phyloP scores from a whole-genome alignment of 2,797 vertebrate genomes.

The Aythya fuligula region DNA sequence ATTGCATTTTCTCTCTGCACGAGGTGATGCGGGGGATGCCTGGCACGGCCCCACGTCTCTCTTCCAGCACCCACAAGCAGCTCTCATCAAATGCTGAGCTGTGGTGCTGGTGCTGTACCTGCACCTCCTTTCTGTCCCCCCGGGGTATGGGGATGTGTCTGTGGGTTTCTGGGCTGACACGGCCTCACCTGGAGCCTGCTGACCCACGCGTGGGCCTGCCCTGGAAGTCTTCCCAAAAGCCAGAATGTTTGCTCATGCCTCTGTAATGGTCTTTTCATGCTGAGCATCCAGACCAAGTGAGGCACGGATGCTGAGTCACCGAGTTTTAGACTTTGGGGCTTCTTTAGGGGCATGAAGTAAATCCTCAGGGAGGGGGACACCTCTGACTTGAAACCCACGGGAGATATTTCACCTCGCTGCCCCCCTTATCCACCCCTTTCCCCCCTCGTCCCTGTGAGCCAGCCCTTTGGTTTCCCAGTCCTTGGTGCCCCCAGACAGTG shows the following conservation, averaged over 20 bases:
- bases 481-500: rapidly evolving
- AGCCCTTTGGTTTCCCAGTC: neutral
- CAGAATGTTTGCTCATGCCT: neutral
- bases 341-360: neutral
- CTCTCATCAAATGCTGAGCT: neutral
- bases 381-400: neutral
- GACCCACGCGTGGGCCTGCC: neutral
- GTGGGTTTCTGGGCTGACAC: neutral
- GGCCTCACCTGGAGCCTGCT: neutral
- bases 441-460: rapidly evolving
- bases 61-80: neutral
- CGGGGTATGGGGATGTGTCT: no score
- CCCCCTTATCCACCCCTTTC: neutral
- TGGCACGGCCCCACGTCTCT: neutral
- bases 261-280: neutral
- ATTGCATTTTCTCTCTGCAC: neutral
- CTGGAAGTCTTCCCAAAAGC: neutral
- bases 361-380: neutral
- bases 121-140: neutral
- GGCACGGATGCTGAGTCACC: neutral
- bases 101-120: neutral
- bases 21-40: neutral
- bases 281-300: neutral
- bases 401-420: neutral
- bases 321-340: neutral